Evolutionary conservation across 2,888 invertebrate genomes (phyloP), one percentile per base, ranked within the genome.

Genomic region (Diplazon laetatorius): DNA sequence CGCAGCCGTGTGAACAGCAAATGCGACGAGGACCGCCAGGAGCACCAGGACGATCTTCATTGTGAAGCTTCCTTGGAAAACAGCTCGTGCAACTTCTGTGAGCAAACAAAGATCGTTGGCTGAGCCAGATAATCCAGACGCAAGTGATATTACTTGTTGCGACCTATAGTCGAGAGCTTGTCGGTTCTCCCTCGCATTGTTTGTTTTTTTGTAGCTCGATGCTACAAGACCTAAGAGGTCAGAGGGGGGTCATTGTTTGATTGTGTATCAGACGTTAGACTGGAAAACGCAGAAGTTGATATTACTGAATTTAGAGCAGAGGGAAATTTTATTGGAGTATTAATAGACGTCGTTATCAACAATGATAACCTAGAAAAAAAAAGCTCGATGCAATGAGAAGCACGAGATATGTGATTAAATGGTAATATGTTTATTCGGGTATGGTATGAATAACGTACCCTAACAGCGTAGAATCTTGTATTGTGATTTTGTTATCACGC

Each of bases 1-100:
- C 30, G 88, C 86, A 46, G 30, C 10, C 2, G 14, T 59, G 0
- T 66, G 50, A 57, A 18, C 44, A 1, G 62, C 10, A 2, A 72
- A 52, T 6, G 20, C 44, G 16, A 69, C 46, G 20, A 68, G 12
- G 14, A 79, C 20, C 12, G 69, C n/a, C 3, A 79, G 9, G 9
- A 76, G 10, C 2, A 14, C 50, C 18, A 44, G 18, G 25, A 0
- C n/a, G 9, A 50, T 18, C 55, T 69, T 76, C 79, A 76, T 79
- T 6, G 30, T 69, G 62, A 25, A 42, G 14, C 18, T 37, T 16
- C 14, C 18, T 18, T 10, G n/a, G n/a, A 20, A 5, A 55, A 39
- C 22, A 20, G 12, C 16, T 59, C 16, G n/a, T 30, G 8, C n/a
- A 9, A 1, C 18, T 37, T 18, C 39, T 59, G 37, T 37, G 20